Evolutionary conservation across 2,113 vertebrate genomes (phyloP).

Genomic region (Anser cygnoides): DNA sequence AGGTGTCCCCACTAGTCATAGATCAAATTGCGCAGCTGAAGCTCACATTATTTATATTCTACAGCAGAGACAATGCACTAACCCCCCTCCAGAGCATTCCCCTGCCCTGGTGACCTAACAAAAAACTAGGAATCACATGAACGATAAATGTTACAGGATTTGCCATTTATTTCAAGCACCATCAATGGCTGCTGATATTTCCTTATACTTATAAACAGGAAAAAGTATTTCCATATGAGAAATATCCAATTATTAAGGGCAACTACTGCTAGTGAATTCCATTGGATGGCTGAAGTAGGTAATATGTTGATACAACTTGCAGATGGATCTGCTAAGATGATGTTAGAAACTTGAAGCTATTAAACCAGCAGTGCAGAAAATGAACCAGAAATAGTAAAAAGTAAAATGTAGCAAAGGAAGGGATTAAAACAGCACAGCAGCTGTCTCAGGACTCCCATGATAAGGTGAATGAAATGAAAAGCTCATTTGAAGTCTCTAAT

Average conservation of each 20-base stretch:
- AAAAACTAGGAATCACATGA: fast-evolving
- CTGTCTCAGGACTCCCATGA: slow-evolving; percentile 54
- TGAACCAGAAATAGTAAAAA: slow-evolving; percentile 54
- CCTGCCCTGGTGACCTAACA: neutral
- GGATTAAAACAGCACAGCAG: slow-evolving; percentile 51
- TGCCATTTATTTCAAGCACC: neutral
- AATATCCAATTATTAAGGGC: neutral
- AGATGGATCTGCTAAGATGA: slow-evolving; percentile 39
- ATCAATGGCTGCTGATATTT: neutral
- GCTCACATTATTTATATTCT: neutral
- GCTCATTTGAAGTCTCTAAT: slow-evolving; percentile 26
- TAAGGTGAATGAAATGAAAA: slow-evolving; percentile 53
- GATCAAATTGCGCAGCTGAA: neutral
- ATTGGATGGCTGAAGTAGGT: neutral
- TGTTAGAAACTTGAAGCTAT: slow-evolving; percentile 46
- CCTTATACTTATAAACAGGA: neutral
- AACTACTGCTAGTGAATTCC: neutral
- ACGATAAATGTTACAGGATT: neutral
- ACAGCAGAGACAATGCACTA: fast-evolving
- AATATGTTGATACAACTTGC: neutral
- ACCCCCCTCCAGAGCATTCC: neutral
- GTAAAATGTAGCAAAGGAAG: slow-evolving; percentile 16
- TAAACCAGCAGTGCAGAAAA: slow-evolving; percentile 74
- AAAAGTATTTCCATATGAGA: neutral
- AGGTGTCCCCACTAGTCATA: neutral